Evolutionary conservation across 2,113 vertebrate genomes (phyloP).

Genomic region (Megaleporinus macrocephalus): DNA sequence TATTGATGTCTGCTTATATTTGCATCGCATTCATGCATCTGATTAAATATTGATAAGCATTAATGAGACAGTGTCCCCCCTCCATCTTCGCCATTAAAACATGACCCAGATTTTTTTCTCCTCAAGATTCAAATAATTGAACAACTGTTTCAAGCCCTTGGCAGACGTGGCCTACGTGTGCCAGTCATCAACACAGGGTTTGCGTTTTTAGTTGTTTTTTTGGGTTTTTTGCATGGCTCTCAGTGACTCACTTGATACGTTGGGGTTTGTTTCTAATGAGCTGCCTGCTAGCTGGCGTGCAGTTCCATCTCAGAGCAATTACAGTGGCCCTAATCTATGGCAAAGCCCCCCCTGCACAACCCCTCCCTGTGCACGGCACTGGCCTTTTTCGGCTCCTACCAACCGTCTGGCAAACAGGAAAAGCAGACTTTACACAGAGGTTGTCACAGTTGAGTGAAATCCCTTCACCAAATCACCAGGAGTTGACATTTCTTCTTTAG

Average conservation of each 20-base stretch:
- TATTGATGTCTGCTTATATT: constrained; percentile 34
- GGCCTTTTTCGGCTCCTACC: constrained; percentile 7
- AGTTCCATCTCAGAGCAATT: constrained; percentile 44
- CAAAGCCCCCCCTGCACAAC: constrained; percentile 31
- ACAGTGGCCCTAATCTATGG: constrained; percentile 44
- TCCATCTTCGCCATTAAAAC: neutral
- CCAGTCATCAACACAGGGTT: constrained; percentile 20
- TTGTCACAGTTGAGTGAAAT: constrained; percentile 38
- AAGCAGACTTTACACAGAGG: neutral
- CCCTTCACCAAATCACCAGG: constrained; percentile 62
- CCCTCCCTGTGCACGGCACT: neutral
- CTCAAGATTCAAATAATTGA: constrained; percentile 34
- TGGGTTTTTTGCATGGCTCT: constrained; percentile 13
- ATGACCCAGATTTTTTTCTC: constrained; percentile 22
- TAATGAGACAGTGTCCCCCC: constrained; percentile 46
- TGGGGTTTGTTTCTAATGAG: constrained; percentile 54
- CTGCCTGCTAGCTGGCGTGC: constrained; percentile 52
- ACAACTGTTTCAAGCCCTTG: constrained; percentile 24
- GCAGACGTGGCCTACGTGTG: constrained; percentile 15
- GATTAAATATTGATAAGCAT: constrained; percentile 50
- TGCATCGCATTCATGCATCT: constrained; percentile 35
- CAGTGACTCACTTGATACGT: constrained; percentile 46
- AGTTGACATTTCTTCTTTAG: constrained; percentile 62
- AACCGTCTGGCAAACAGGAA: constrained; percentile 14
- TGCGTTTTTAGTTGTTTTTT: neutral